Conservation (phyloP, 2,888 invertebrate genomes). For the Netelia virgata region DNA sequence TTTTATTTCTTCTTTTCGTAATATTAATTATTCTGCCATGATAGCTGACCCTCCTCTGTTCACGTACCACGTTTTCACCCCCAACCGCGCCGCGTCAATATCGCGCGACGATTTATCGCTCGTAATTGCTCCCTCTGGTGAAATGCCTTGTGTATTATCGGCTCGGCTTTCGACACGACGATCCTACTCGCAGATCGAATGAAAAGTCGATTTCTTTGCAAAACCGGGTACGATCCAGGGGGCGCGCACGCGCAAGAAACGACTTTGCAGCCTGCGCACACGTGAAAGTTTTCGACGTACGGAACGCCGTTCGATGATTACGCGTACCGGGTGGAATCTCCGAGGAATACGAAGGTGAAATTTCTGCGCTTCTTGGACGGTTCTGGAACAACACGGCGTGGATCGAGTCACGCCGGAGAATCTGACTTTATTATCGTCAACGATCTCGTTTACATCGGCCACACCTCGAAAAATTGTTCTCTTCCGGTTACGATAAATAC, state of each 20-base stretch:
- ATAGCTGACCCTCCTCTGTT: not conserved
- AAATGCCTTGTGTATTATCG: slow-evolving; percentile 1
- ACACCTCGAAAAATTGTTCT: not conserved
- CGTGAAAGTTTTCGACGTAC: slow-evolving; percentile 41
- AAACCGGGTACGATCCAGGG: slow-evolving; percentile 26
- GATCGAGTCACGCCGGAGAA: slow-evolving; percentile 27
- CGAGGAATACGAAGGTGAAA: slow-evolving; percentile 35
- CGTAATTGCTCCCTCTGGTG: slow-evolving; percentile 46
- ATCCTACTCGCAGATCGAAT: not conserved
- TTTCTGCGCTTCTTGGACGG: slow-evolving; percentile 5
- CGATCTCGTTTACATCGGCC: slow-evolving; percentile 17
- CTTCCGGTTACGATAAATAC: not conserved
- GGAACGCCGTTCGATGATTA: not conserved
- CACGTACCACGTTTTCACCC: too few species aligned
- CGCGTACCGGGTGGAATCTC: not conserved
- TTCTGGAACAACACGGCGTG: too few species aligned
- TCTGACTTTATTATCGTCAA: slow-evolving; percentile 20
- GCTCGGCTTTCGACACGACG: not conserved
- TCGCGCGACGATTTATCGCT: slow-evolving; percentile 54
- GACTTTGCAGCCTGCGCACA: not conserved
- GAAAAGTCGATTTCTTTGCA: slow-evolving; percentile 38
- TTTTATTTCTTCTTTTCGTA: slow-evolving; percentile 10
- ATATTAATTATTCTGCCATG: slow-evolving; percentile 57
- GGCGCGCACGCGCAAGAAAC: not conserved
- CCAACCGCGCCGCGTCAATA: slow-evolving; percentile 4